These are phyloP conservation scores for Anastrepha ludens DNA, from an alignment of 1,140 invertebrate species.

Conservation along the genomic window DNA sequence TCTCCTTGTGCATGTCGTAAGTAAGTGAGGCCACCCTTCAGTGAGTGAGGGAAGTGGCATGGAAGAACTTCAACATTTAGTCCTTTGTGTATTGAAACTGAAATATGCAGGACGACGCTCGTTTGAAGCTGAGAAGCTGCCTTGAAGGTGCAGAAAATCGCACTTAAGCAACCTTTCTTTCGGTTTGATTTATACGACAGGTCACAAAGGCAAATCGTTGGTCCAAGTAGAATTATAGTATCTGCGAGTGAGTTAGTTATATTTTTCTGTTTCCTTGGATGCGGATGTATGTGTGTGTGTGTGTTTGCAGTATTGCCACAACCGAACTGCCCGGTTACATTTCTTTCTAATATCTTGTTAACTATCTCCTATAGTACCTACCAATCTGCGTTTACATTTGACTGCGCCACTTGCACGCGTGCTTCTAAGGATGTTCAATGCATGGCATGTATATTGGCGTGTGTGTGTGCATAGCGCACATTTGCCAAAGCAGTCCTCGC, in stretches of 20 bases:
- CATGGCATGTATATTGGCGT: background rate
- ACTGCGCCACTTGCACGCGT: background rate
- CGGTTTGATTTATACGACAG: slow-evolving; percentile 18
- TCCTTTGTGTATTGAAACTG: background rate
- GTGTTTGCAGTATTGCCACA: background rate
- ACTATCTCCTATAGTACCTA: background rate
- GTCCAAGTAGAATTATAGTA: background rate
- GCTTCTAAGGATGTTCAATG: background rate
- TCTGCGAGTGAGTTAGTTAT: slow-evolving; percentile 42
- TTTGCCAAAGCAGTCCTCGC: background rate
- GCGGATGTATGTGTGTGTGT: background rate
- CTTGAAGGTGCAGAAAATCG: slow-evolving; percentile 52
- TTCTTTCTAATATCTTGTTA: slow-evolving; percentile 38
- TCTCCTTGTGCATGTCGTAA: background rate
- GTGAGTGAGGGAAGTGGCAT: background rate
- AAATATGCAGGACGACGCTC: background rate
- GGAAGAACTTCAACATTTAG: slow-evolving; percentile 6
- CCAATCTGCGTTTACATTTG: background rate
- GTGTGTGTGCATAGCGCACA: background rate
- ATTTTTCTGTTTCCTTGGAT: slow-evolving; percentile 8
- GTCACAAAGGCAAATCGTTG: slow-evolving; percentile 47
- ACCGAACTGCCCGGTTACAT: background rate
- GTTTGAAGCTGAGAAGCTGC: slow-evolving; percentile 33
- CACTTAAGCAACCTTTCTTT: slow-evolving; percentile 52
- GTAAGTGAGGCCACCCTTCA: background rate